A percentile compares a stretch with the other conserved stretches of the same genome.
phyloP scores from a whole-genome alignment of 2,797 vertebrate genomes.

The Danio albolineatus region DNA sequence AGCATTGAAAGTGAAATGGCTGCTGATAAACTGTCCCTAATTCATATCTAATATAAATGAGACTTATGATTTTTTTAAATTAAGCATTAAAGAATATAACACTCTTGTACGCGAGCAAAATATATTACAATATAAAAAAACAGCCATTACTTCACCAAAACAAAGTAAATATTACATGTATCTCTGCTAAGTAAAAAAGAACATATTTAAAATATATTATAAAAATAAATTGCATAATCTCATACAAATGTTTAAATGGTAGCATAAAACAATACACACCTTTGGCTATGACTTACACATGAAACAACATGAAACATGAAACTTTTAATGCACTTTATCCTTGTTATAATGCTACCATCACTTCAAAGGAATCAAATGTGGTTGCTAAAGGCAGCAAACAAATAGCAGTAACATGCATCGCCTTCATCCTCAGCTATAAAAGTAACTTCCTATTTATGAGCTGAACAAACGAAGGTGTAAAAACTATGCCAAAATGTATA shows the following conservation, averaged over 20 bases:
- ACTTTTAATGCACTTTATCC: neutral
- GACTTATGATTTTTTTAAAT: no score
- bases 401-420: neutral
- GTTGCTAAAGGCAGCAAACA: neutral
- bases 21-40: no score
- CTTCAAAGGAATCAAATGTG: neutral
- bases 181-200: neutral
- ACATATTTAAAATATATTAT: no score
- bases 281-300: neutral
- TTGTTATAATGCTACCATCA: neutral
- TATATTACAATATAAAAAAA: no score
- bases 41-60: no score
- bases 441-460: neutral
- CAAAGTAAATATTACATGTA: neutral
- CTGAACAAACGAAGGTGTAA: neutral
- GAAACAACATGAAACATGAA: no score
- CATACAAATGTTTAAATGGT: neutral
- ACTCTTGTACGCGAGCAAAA: no score
- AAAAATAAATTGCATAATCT: no score
- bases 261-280: neutral
- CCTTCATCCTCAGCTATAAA: slow-evolving; percentile 7
- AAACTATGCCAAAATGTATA: no score
- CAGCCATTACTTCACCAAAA: no score
- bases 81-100: no score
- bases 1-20: no score